Conservation (phyloP, 2,797 vertebrate species). For the Coracias cyanogaster region DNA sequence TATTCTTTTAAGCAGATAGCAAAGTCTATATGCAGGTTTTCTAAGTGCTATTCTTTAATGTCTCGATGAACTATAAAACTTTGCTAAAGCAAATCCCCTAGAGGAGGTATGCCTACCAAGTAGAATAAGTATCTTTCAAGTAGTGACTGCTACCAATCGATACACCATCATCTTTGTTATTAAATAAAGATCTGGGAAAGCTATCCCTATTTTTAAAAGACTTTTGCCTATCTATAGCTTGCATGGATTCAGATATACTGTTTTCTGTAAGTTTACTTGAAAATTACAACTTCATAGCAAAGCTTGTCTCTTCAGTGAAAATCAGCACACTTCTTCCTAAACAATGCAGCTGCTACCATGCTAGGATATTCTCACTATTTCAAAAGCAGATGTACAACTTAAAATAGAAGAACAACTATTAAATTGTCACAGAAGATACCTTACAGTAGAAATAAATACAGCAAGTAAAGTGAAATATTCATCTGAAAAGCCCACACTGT, state of each 20-base stretch:
- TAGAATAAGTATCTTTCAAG: background rate
- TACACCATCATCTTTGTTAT: background rate
- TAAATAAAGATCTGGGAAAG: constrained; percentile 14
- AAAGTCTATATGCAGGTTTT: background rate
- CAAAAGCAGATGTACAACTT: background rate
- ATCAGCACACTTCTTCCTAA: background rate
- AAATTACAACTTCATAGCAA: background rate
- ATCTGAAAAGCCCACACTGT: background rate
- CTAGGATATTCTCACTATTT: background rate
- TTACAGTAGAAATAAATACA: background rate
- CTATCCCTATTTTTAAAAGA: background rate
- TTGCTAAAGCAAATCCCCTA: background rate
- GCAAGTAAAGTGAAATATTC: background rate
- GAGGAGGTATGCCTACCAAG: background rate
- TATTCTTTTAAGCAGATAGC: background rate
- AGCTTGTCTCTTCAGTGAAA: background rate
- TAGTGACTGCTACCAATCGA: background rate
- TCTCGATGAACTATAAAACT: background rate
- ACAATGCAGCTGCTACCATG: background rate
- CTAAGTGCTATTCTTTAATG: background rate
- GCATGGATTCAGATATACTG: background rate
- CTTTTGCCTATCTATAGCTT: background rate
- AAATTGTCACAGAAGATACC: background rate
- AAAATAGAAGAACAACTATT: background rate
- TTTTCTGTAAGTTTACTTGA: background rate